These are phyloP conservation scores for Lacanobia wlatinum DNA, from an alignment of 2,888 invertebrate species.

Conservation along the genomic window DNA sequence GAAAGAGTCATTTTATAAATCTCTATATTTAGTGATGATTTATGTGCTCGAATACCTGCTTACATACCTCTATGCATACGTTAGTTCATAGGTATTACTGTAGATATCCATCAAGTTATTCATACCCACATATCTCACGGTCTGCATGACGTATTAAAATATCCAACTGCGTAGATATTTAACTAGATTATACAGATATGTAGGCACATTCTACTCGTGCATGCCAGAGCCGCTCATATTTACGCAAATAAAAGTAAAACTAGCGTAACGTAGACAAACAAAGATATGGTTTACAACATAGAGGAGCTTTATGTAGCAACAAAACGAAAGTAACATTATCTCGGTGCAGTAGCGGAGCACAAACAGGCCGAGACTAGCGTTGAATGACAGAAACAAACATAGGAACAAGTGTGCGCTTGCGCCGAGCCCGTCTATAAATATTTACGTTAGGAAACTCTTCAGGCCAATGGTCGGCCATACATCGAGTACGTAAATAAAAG, in stretches of 20 bases:
- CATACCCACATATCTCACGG: constrained; percentile 49
- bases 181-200: constrained; percentile 10
- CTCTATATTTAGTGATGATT: constrained; percentile 45
- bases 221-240: constrained; percentile 49
- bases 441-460: constrained; percentile 89
- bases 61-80: neutral
- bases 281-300: constrained; percentile 64
- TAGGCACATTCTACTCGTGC: constrained; percentile 9
- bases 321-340: constrained; percentile 77
- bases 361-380: constrained; percentile 78
- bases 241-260: constrained; percentile 61
- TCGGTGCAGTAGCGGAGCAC: constrained; percentile 63
- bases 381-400: constrained; percentile 90
- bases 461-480: constrained; percentile 88
- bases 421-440: constrained; percentile 86
- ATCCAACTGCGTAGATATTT: constrained; percentile 42
- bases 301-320: constrained; percentile 71
- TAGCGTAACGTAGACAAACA: constrained; percentile 63
- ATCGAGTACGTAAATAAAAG: constrained; percentile 84
- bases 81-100: constrained; percentile 5
- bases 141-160: constrained; percentile 29
- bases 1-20: constrained; percentile 36
- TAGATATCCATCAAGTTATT: constrained; percentile 40
- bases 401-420: constrained; percentile 86
- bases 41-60: constrained; percentile 35